Evolutionary conservation across 2,797 vertebrate genomes (phyloP).

Genomic region (Enteromius afrohamiltoni): DNA sequence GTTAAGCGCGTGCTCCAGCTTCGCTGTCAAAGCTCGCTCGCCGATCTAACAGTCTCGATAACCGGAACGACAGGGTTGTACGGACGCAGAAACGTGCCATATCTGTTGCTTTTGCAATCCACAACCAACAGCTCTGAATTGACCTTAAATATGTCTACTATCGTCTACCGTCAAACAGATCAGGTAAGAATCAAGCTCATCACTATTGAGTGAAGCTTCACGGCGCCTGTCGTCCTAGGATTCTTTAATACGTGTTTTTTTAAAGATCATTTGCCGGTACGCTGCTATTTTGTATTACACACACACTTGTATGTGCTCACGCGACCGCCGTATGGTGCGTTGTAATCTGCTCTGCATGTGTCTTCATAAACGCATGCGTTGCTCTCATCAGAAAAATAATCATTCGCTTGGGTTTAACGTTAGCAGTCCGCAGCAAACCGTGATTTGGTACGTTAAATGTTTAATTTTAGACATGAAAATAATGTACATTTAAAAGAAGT

Average conservation of each 20-base stretch:
- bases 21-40: conserved; percentile 13
- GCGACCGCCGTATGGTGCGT: background rate
- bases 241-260: background rate
- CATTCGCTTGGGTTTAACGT: background rate
- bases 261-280: background rate
- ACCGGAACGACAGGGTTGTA: background rate
- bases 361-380: background rate
- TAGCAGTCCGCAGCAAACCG: background rate
- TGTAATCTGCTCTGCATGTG: background rate
- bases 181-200: conserved; percentile 72
- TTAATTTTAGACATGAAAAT: background rate
- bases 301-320: background rate
- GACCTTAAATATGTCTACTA: conserved; percentile 83
- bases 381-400: background rate
- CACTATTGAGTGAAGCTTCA: background rate
- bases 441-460: background rate
- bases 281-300: background rate
- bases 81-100: conserved; percentile 52
- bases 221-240: background rate
- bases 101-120: conserved; percentile 60
- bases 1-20: conserved; percentile 60
- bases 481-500: background rate
- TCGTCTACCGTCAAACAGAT: conserved; percentile 75
- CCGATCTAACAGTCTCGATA: background rate
- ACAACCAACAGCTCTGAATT: conserved; percentile 74